Conservation (phyloP, 2,113 vertebrate genomes). For the Entosphenus tridentatus region DNA sequence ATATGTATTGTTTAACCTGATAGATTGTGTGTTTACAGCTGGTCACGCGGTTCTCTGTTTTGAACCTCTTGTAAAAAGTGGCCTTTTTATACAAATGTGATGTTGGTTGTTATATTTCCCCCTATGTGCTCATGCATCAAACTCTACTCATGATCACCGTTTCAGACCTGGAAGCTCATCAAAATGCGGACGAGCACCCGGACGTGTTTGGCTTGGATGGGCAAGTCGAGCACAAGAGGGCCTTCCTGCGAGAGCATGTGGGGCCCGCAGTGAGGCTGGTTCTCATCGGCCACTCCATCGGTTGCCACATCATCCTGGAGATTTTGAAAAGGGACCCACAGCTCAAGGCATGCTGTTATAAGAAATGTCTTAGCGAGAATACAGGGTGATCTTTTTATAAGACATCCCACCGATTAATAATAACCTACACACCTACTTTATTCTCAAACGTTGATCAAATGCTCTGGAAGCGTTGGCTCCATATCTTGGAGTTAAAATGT, state of each 20-base stretch:
- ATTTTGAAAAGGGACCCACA: conserved; percentile 51
- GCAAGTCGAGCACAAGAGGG: conserved; percentile 68
- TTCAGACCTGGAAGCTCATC: background rate
- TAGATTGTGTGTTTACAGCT: background rate
- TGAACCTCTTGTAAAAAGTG: background rate
- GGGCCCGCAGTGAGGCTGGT: conserved; percentile 42
- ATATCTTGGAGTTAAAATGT: too few relatives aligned
- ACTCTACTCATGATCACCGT: background rate
- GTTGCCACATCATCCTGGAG: conserved; percentile 57
- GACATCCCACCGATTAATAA: too few relatives aligned
- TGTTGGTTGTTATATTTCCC: background rate
- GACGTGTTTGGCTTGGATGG: conserved; percentile 64
- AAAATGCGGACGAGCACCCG: background rate
- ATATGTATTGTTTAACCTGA: background rate
- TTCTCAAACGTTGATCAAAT: too few relatives aligned
- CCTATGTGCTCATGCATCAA: background rate
- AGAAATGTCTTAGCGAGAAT: too few relatives aligned
- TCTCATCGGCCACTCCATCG: conserved; percentile 67
- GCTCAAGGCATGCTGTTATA: conserved; percentile 30
- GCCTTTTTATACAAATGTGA: background rate
- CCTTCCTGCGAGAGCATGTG: conserved; percentile 45
- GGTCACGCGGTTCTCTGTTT: background rate
- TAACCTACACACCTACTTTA: too few relatives aligned
- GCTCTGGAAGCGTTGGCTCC: too few relatives aligned
- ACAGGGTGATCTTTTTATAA: too few relatives aligned